Evolutionary conservation across 2,888 invertebrate species (phyloP), one percentile per base, ranked within the genome.

Genomic region (Podabrus alpinus): DNA sequence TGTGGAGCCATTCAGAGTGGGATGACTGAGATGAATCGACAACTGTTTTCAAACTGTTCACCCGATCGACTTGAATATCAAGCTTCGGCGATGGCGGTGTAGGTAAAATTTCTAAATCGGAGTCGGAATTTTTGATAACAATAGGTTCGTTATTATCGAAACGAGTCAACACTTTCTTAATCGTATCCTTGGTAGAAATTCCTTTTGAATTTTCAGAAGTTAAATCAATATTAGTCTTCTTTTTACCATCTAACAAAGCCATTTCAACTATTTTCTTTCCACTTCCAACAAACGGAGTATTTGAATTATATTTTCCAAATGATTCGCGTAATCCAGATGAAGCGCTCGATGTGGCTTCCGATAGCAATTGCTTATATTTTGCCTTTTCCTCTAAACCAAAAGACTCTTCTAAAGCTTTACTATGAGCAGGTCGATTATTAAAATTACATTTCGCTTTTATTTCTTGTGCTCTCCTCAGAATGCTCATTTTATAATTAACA

Each of bases 31-130:
- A 88, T 19, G 89, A 88, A 80, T 88, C 90, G n/a, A 90, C 87
- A 3, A 90, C 88, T 21, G 90, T 90, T 80, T 89, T 89, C 17
- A 93, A 86, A 24, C 91, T 88, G 83, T 93, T 93, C 5, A 87
- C 80, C 15, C 85, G 84, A 25, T 84, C 85, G 2, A 87, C 84
- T 78, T 83, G 82, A 77, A 87, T 83, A 78, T 86, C 86, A 4
- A 86, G 86, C 74, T 86, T 86, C 9, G 87, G 87, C 17, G 86
- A 85, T 13, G 86, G 86, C 7, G 86, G 86, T 59, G 74, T 81
- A 11, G 84, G 83, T 16, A 87, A 77, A 70, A 86, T 77, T 74
- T 86, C 84, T 11, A 86, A 82, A 77, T 86, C 85, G 2, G 87
- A 86, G 83, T 87, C 87, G 11, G 84, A 84, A 80, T 86, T 86